Evolutionary conservation across 2,888 invertebrate species (phyloP), one percentile per base, ranked within the genome.

Genomic region (Tachystola acroxantha): DNA sequence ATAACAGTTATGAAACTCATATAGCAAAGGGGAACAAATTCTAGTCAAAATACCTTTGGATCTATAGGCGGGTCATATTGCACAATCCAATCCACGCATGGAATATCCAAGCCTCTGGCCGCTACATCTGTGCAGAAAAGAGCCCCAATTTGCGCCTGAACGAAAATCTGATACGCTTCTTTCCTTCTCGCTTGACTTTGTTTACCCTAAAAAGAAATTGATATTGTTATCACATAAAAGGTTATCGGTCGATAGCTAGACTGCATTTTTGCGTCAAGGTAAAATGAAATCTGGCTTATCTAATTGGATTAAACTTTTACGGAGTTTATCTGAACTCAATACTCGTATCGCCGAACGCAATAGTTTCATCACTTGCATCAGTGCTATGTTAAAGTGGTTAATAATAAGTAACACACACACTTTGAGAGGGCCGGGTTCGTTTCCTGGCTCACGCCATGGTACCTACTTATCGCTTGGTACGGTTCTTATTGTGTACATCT

Each of bases 51-150:
- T 74, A 94, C 95, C 88, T 95, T 96, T 6, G 98, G 98, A 88
- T 99, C 99, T 88, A 98, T 96, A 64, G 99, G 99, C 7, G 99
- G 99, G 88, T 99, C 99, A 69, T 92, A 99, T 69, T 99, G 99
- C 0, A 99, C 96, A 63, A 99, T 99, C 99, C 99, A 99, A 76
- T 99, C 98, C 0, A 99, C 99, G 36, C 92, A 91, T 0, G 98
- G 98, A 74, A 99, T 98, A 73, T 99, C 99, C 48, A 97, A 81
- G 33, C 96, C 97, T 82, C 97, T 89, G 0, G 99, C 99, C 7
- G 99, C 99, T 0, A 99, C 98, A 80, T 99, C 98, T 0, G 99
- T 99, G 68, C 99, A 99, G 29, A 99, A 88, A 37, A 99, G 85
- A 44, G 93, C 96, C 1, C 98, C 97, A 35, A 90, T 89, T 50